phyloP scores from a whole-genome alignment of 2,888 invertebrate genomes.

The Elegia similella region DNA sequence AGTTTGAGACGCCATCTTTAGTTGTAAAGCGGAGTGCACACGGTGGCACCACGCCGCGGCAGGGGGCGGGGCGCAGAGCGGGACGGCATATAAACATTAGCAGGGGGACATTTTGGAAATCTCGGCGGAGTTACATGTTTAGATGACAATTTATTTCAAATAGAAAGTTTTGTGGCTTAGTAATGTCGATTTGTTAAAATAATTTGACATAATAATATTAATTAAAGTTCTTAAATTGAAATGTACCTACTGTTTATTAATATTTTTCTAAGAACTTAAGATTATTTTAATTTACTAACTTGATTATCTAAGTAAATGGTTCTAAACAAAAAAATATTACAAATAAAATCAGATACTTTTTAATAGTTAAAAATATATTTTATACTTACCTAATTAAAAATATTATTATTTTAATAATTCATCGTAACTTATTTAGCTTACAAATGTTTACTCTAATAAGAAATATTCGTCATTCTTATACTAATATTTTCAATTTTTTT shows the following conservation, averaged over 20 bases:
- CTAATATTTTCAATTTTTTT: background rate
- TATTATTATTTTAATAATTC: background rate
- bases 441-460: background rate
- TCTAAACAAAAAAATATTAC: too few species aligned
- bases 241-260: too few species aligned
- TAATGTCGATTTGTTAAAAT: too few species aligned
- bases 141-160: background rate
- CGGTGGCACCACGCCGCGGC: slow-evolving; percentile 33
- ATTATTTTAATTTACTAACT: too few species aligned
- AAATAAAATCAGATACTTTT: too few species aligned
- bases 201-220: too few species aligned
- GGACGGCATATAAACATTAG: slow-evolving; percentile 56
- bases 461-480: background rate
- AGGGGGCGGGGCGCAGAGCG: slow-evolving; percentile 61
- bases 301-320: too few species aligned
- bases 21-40: slow-evolving; percentile 66
- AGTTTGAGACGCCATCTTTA: slow-evolving; percentile 66
- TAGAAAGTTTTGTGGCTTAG: background rate
- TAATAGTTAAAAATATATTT: background rate
- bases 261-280: too few species aligned
- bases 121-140: background rate
- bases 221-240: too few species aligned
- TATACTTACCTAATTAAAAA: background rate
- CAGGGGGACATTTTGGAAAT: slow-evolving; percentile 30
- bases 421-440: background rate